Evolutionary conservation across 2,113 vertebrate species (phyloP).

Genomic region (Axis porcinus): DNA sequence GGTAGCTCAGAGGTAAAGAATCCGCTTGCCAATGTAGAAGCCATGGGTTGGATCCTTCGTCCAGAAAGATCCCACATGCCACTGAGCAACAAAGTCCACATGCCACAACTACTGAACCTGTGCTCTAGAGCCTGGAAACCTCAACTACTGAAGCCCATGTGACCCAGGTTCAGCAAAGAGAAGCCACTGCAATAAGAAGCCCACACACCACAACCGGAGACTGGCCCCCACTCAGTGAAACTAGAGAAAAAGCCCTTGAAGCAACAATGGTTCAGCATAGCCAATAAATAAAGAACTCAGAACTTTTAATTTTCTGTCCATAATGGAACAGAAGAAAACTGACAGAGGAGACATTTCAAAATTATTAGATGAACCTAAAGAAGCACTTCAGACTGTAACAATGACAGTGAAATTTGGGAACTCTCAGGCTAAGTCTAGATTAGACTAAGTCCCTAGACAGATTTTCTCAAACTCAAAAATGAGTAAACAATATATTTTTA

Average conservation of each 20-base stretch:
- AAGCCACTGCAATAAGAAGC: not conserved
- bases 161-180: not conserved
- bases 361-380: constrained; percentile 1
- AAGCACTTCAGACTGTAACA: not conserved
- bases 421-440: not conserved
- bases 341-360: not conserved
- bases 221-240: not conserved
- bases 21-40: not conserved
- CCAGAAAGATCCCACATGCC: not conserved
- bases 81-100: not conserved
- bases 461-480: constrained; percentile 28
- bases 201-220: not conserved
- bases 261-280: not conserved
- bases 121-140: not conserved
- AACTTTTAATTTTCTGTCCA: not conserved
- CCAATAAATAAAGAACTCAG: not conserved
- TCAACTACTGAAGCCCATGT: not conserved
- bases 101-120: not conserved
- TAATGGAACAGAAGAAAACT: not conserved
- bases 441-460: not conserved
- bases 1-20: not conserved
- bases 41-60: not conserved
- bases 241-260: not conserved
- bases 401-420: not conserved
- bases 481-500: not conserved